These are phyloP conservation scores for Caenorhabditis plicata DNA, from an alignment of 2,888 invertebrate species.

Conservation along the genomic window DNA sequence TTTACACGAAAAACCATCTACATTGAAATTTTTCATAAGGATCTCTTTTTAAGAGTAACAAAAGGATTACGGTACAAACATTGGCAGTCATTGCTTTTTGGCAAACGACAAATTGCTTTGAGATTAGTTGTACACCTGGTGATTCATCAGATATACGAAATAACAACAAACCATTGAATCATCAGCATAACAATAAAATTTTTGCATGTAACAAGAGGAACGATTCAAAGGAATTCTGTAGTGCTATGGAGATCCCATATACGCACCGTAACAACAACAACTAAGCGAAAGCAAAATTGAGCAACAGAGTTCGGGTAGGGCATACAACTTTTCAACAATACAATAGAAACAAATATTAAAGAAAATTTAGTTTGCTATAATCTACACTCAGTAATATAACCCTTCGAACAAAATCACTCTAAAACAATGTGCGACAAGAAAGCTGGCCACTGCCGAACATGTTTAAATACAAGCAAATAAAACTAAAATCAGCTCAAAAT, in stretches of 20 bases:
- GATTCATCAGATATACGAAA: slow-evolving; percentile 32
- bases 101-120: slow-evolving; percentile 21
- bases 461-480: not conserved
- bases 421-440: too few species aligned
- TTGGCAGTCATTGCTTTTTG: slow-evolving; percentile 21
- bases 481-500: slow-evolving; percentile 1
- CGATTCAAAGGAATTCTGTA: not conserved
- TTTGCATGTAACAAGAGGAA: not conserved
- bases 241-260: not conserved
- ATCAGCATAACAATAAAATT: not conserved
- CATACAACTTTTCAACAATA: too few species aligned
- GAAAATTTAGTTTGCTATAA: too few species aligned
- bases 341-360: too few species aligned
- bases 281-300: slow-evolving; percentile 22
- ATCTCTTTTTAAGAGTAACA: slow-evolving; percentile 8
- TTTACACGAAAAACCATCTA: slow-evolving; percentile 30
- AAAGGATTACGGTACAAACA: slow-evolving; percentile 20
- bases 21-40: slow-evolving; percentile 3
- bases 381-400: too few species aligned
- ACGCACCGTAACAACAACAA: slow-evolving; percentile 37
- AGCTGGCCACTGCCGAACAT: not conserved
- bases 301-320: slow-evolving; percentile 4
- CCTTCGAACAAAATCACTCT: too few species aligned
- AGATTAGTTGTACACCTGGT: slow-evolving; percentile 31
- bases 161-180: slow-evolving; percentile 21